A percentile compares a stretch with the other conserved stretches of the same genome.
phyloP scores from a whole-genome alignment of 1,140 invertebrate species.

The Aphelenchoides avenae region DNA sequence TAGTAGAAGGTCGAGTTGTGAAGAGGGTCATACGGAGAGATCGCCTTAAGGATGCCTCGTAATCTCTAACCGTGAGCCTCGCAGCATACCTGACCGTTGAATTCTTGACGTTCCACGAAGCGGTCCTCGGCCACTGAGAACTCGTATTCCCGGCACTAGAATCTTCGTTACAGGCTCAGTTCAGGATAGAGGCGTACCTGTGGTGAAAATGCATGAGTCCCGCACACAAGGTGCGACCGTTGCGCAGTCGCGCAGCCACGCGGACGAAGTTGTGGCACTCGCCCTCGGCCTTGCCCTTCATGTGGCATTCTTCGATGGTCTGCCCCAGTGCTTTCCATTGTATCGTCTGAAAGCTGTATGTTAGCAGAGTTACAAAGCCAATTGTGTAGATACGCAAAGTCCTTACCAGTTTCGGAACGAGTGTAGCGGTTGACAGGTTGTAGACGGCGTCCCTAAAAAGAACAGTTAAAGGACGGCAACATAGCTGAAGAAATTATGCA shows the following conservation, averaged over 20 bases:
- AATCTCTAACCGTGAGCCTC: constrained; percentile 29
- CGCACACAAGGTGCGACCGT: constrained; percentile 76
- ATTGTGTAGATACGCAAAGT: not conserved
- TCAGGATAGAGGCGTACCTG: no score
- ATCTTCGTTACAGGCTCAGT: no score
- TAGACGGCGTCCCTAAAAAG: constrained; percentile 50
- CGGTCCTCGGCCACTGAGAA: constrained; percentile 19
- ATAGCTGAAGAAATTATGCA: not conserved
- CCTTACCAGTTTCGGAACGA: constrained; percentile 39
- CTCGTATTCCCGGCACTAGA: constrained; percentile 76
- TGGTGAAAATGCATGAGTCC: constrained; percentile 87
- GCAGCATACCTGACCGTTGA: constrained; percentile 26
- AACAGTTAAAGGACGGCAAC: not conserved
- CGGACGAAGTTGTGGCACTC: constrained; percentile 86
- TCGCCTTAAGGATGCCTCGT: constrained; percentile 36
- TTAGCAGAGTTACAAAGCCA: not conserved
- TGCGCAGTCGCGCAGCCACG: constrained; percentile 73
- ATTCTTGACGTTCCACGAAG: constrained; percentile 31
- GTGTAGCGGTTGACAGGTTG: constrained; percentile 43
- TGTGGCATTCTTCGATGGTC: constrained; percentile 75
- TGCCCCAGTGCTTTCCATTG: constrained; percentile 77
- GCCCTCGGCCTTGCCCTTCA: constrained; percentile 78
- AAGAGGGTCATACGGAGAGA: constrained; percentile 55
- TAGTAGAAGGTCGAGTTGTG: constrained; percentile 58
- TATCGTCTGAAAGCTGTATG: constrained; percentile 67